Evolutionary conservation across 1,140 invertebrate genomes (phyloP), one percentile per base, ranked within the genome.

Genomic region (Diabrotica undecimpunctata): DNA sequence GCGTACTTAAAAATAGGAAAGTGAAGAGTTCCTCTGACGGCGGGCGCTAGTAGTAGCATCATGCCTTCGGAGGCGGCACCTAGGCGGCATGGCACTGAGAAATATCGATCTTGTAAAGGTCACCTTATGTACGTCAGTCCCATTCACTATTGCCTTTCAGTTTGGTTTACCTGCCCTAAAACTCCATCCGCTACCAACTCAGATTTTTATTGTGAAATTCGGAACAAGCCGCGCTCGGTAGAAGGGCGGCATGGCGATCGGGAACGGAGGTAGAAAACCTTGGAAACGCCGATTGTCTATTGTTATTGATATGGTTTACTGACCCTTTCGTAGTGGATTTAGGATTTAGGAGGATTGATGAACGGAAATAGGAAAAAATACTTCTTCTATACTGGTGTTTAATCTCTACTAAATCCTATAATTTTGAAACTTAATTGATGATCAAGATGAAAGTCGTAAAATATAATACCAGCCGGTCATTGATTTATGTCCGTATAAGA

Each of bases 61-160:
- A 5, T 35, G 25, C 53, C 53, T 10, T 9, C 14, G 58, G 58
- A 41, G 58, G 58, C 58, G 58, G 58, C 58, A 60, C 37, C 58
- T 46, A 60, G 58, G 58, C 58, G 58, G 58, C 8, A 46, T 46
- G 41, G 41, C 41, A 46, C 41, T 60, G 58, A 50, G 39, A 46
- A 60, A 51, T 60, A 60, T 60, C 58, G 58, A 60, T 60, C 58
- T n/a, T 51, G 5, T n/a, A 51, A 60, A 60, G 58, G 58, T 60
- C 58, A 60, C 58, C 58, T 60, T 50, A 60, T 60, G 13, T 60
- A 60, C 58, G 58, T 60, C 58, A 60, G 8, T n/a, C n/a, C 58
- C 46, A 60, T 60, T 60, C 58, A 60, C 58, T 25, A 25, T 39
- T 13, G 37, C 58, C 36, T 25, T 25, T 6, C 8, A 10, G 8